Evolutionary conservation across 23 tunicate genomes (phyloP).

Genomic region (Oikopleura albicans): DNA sequence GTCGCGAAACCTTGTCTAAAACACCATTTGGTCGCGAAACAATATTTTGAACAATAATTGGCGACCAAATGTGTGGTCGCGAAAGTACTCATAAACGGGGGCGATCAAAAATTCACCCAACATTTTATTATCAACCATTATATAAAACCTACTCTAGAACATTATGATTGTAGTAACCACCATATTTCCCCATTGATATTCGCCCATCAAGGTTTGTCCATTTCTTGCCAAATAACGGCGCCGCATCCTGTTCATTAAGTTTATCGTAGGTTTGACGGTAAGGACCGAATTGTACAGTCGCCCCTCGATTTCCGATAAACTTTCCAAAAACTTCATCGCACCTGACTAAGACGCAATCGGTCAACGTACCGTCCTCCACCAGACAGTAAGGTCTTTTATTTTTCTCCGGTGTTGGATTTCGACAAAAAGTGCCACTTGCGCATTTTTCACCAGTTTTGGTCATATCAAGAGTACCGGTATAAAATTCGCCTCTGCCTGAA

Average conservation of each 20-base stretch:
- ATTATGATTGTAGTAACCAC: no score
- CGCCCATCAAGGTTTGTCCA: not conserved
- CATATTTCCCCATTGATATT: not conserved
- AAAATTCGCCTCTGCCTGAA: not conserved
- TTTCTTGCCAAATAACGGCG: not conserved
- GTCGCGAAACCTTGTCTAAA: no score
- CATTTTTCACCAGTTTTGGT: not conserved
- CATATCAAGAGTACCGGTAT: not conserved
- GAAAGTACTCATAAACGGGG: no score
- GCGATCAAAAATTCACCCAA: no score
- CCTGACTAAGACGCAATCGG: not conserved
- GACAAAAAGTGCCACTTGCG: conserved; percentile 2
- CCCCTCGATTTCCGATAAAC: conserved; percentile 4
- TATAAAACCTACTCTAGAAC: no score
- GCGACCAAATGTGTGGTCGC: no score
- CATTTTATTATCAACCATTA: no score
- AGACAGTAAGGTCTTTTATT: not conserved
- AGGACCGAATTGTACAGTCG: not conserved
- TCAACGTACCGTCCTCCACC: not conserved
- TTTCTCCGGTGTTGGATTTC: not conserved
- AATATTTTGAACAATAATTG: no score
- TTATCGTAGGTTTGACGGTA: no score
- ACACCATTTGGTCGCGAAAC: no score
- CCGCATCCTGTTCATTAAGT: not conserved
- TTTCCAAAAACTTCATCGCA: not conserved